Evolutionary conservation across 2,888 invertebrate genomes (phyloP), one percentile per base, ranked within the genome.

Genomic region (Xestia sexstrigata): DNA sequence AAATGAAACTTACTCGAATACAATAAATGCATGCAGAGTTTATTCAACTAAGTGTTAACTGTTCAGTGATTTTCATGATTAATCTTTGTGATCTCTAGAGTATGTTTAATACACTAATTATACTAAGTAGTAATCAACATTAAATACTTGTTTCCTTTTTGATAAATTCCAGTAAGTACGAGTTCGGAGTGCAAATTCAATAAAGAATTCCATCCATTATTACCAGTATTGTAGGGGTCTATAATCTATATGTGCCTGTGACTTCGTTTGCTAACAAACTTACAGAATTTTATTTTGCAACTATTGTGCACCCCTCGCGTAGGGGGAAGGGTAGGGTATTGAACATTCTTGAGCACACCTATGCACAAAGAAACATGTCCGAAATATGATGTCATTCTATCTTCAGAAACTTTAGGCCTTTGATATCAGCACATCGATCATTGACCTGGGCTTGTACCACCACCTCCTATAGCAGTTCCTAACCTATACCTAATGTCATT

Each of bases 61-160:
- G 35, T 52, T 74, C 26, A 66, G 62, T 72, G 45, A 52, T 58
- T 58, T 67, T 67, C 58, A 30, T 7, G 62, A 70, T 69, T 62
- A 70, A 42, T 58, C 47, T 71, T 42, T 20, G 45, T 68, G 26
- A 71, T 63, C 68, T 73, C 80, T 63, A 60, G 71, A 68, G 81
- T 17, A 42, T 70, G 13, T 72, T 71, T 67, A 52, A 45, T 55
- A 78, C 45, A 71, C 39, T 63, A 76, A 78, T 76, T 65, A 74
- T 74, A 4, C 17, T 60, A n/a, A n/a, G n/a, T n/a, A 62, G 55
- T 74, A 86, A 82, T 82, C 55, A 71, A 67, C 63, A 74, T 77
- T 39, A 65, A 62, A 67, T 67, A 73, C 23, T 60, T 52, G 72
- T 73, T 80, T 68, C 49, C 42, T 71, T 58, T 26, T 70, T 58